These are phyloP conservation scores for Chloebia gouldiae DNA, from an alignment of 2,113 vertebrate species.

Conservation along the genomic window DNA sequence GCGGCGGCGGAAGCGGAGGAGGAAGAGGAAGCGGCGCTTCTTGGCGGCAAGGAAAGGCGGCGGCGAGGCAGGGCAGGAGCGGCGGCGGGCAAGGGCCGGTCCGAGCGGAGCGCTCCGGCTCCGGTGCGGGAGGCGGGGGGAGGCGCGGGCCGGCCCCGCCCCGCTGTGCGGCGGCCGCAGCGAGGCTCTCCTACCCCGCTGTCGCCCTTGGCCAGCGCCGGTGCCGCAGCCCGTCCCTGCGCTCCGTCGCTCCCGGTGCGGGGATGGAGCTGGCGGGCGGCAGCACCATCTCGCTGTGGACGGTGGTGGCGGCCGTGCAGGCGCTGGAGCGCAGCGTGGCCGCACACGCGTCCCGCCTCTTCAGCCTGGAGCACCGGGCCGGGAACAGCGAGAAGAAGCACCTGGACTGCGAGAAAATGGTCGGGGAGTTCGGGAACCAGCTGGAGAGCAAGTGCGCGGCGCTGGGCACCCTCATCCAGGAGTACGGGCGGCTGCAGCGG, in stretches of 20 bases:
- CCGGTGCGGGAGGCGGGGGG: not conserved
- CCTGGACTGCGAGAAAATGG: conserved; percentile 60
- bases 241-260: not conserved
- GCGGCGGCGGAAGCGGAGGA: not conserved
- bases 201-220: not conserved
- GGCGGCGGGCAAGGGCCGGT: not conserved
- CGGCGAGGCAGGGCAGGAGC: not conserved
- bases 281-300: conserved; percentile 66
- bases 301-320: conserved; percentile 70
- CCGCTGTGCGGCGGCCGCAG: not conserved
- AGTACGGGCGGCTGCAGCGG: conserved; percentile 68
- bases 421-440: conserved; percentile 67
- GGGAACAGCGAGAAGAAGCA: conserved; percentile 61
- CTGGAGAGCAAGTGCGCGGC: conserved; percentile 68
- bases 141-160: not conserved
- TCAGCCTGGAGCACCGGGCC: conserved; percentile 61
- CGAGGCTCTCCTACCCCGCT: not conserved
- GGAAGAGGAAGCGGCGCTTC: not conserved
- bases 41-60: not conserved
- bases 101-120: not conserved
- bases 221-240: not conserved
- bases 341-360: conserved; percentile 64
- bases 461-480: conserved; percentile 67
- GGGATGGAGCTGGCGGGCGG: conserved; percentile 32
- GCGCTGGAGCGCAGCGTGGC: conserved; percentile 69